A percentile compares a stretch with the other conserved stretches of the same genome.
These are phyloP conservation scores for Strix occidentalis DNA, from an alignment of 2,797 vertebrate species.

Conservation along the genomic window DNA sequence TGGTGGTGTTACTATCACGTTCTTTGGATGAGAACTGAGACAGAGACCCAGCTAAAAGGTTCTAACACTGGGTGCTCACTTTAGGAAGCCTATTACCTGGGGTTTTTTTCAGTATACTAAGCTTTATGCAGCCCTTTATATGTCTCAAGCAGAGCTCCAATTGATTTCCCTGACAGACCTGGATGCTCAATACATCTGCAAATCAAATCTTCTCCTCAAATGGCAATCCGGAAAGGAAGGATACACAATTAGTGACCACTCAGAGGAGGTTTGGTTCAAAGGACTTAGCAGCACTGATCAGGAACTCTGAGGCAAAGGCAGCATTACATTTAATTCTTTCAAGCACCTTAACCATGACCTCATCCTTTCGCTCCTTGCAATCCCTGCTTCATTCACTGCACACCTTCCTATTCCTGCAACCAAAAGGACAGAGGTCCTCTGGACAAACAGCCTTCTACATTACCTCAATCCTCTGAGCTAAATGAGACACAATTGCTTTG, in stretches of 20 bases:
- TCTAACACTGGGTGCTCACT: neutral
- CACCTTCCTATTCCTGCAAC: neutral
- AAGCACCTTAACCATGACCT: neutral
- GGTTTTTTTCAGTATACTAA: neutral
- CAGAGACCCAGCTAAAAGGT: neutral
- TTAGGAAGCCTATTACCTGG: conserved; percentile 7
- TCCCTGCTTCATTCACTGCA: accelerated
- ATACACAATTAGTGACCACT: neutral
- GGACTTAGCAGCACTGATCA: neutral
- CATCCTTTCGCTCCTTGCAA: neutral
- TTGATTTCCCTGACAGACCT: neutral
- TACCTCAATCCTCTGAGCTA: conserved; percentile 21
- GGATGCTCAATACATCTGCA: neutral
- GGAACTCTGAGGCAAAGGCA: neutral
- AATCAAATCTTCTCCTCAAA: neutral
- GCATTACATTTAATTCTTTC: neutral
- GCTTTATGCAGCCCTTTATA: neutral
- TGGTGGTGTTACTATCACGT: neutral
- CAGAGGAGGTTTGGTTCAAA: neutral
- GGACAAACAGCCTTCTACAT: conserved; percentile 17
- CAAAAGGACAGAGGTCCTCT: neutral
- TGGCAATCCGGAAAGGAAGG: neutral
- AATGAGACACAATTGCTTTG: conserved; percentile 31
- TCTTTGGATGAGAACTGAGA: neutral
- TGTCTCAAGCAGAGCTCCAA: neutral